phyloP scores from a whole-genome alignment of 2,113 vertebrate species.

The Myrmecophaga tridactyla region DNA sequence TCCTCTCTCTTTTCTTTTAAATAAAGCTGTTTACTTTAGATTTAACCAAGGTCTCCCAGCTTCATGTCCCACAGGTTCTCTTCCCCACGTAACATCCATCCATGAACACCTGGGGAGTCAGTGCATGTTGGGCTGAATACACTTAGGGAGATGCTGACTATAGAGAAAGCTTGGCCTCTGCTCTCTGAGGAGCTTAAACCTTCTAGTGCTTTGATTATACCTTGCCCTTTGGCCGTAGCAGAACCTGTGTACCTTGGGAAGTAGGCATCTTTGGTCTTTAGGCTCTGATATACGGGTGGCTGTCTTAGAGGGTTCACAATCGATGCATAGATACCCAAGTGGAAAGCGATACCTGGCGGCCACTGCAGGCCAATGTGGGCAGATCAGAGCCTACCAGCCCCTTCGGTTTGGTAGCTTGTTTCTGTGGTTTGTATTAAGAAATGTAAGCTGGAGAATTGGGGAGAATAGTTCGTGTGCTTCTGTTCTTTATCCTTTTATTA shows the following conservation, averaged over 20 bases:
- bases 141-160: fast-evolving
- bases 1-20: too few species aligned
- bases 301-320: neutral
- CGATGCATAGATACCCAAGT: neutral
- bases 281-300: neutral
- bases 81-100: neutral
- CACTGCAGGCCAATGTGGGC: fast-evolving
- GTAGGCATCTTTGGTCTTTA: neutral
- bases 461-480: neutral
- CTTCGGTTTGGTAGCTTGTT: fast-evolving
- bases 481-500: neutral
- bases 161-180: neutral
- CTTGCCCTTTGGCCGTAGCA: neutral
- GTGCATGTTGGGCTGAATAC: neutral
- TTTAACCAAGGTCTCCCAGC: neutral
- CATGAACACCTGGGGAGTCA: neutral
- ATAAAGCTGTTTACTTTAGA: neutral
- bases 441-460: neutral
- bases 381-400: fast-evolving
- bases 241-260: neutral
- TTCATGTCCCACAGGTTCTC: neutral
- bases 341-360: neutral
- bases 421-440: neutral
- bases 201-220: neutral
- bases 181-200: neutral